Evolutionary conservation across 2,888 invertebrate species (phyloP), one percentile per base, ranked within the genome.

Genomic region (Gymnosoma rotundatum): DNA sequence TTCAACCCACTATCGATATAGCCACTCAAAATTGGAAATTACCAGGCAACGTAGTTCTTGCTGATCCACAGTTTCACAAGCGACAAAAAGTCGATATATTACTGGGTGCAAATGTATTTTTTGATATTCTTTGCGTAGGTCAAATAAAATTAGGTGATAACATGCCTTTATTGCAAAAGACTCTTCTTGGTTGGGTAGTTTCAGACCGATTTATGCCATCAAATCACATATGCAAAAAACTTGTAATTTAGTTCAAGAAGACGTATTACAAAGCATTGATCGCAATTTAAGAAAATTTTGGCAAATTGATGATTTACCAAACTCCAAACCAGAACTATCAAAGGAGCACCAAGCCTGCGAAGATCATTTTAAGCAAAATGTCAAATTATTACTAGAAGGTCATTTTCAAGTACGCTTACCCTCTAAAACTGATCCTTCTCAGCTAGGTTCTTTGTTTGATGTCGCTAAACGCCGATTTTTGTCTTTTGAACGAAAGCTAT

Each of bases 381-480:
- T 52, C 6, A 38, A 20, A n/a, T 56, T 21, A 2, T 79, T 81
- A 14, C 61, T 75, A 16, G 54, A 60, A 50, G 73, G 85, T 52
- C 70, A 61, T 36, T 78, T 86, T 66, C 52, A 79, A 38, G 80
- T 86, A n/a, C 45, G 56, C 16, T 20, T 86, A 0, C 67, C 72
- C 9, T 81, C 80, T 10, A 84, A 84, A 45, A 18, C 66, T 12
- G 48, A 66, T 64, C 70, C 69, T 12, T 73, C 48, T 20, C 52
- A 70, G 2, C 69, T 86, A 10, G 69, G 78, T 9, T 60, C 73
- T 21, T 86, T 75, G 36, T 80, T 74, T 54, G 79, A 83, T 45
- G 79, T 20, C 63, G 85, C 75, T 14, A 80, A 83, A 75, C 66
- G 80, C 10, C 66, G 70, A 10, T 83, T 81, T 60, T 58, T 85